phyloP scores from a whole-genome alignment of 2,888 invertebrate species.

The Dynastes maya region DNA sequence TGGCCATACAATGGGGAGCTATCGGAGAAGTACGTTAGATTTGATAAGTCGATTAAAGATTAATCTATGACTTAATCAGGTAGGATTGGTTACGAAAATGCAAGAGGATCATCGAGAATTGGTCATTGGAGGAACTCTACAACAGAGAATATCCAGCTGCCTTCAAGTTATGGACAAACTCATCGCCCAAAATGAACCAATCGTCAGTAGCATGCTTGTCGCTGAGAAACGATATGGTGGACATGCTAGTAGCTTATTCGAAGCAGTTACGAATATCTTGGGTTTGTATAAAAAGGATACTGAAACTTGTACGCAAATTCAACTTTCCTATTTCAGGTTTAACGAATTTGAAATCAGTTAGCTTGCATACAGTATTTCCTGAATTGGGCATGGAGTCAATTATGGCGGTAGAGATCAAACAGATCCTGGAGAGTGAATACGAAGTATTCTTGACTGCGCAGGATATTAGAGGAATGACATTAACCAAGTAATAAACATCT shows the following conservation, averaged over 20 bases:
- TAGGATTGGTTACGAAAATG: constrained; percentile 75
- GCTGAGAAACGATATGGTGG: constrained; percentile 90
- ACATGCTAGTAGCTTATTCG: constrained; percentile 81
- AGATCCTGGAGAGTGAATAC: constrained; percentile 90
- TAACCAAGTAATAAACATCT: constrained; percentile 72
- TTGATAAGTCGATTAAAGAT: neutral
- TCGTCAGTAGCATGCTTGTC: constrained; percentile 81
- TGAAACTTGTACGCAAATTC: constrained; percentile 76
- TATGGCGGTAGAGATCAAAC: constrained; percentile 97
- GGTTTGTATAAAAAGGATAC: constrained; percentile 68
- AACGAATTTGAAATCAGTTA: constrained; percentile 80
- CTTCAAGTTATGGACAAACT: constrained; percentile 78
- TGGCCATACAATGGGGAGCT: constrained; percentile 59
- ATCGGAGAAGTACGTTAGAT: constrained; percentile 67
- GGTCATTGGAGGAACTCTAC: constrained; percentile 61
- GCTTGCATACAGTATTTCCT: constrained; percentile 82
- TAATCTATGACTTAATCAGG: constrained; percentile 61
- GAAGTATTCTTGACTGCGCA: constrained; percentile 89
- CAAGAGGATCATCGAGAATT: constrained; percentile 52
- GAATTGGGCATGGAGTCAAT: constrained; percentile 98
- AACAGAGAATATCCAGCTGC: constrained; percentile 66
- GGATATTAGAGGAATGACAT: constrained; percentile 87
- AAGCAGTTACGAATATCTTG: constrained; percentile 77
- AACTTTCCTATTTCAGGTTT: constrained; percentile 87
- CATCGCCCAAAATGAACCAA: constrained; percentile 77